These are phyloP conservation scores for Chloebia gouldiae DNA, from an alignment of 2,113 vertebrate species.

Conservation along the genomic window DNA sequence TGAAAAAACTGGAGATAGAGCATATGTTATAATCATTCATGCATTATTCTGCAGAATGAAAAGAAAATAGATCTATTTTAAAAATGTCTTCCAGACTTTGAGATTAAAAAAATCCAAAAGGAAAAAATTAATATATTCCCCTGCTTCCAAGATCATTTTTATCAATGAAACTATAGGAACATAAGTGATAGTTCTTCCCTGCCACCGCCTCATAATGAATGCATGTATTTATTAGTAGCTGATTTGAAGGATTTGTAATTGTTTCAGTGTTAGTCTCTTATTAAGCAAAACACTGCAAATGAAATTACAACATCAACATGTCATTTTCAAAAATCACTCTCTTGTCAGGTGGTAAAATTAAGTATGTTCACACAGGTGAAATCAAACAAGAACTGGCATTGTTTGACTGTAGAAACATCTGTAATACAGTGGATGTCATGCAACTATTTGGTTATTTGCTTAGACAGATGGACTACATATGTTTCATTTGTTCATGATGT, in stretches of 20 bases:
- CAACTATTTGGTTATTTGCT: background rate
- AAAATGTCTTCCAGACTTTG: constrained; percentile 75
- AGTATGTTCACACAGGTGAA: background rate
- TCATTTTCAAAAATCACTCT: background rate
- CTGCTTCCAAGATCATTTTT: constrained; percentile 72
- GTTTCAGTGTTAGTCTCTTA: background rate
- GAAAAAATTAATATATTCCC: constrained; percentile 69
- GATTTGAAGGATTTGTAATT: constrained; percentile 3
- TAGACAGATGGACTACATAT: background rate
- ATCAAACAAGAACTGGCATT: background rate
- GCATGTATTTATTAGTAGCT: constrained; percentile 40
- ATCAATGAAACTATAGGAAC: constrained; percentile 75
- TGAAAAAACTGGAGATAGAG: constrained; percentile 76
- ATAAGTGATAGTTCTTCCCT: constrained; percentile 45
- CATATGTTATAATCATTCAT: constrained; percentile 83
- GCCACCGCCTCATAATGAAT: background rate
- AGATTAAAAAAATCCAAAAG: constrained; percentile 56
- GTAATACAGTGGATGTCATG: background rate
- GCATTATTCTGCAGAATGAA: constrained; percentile 82
- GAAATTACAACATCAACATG: background rate
- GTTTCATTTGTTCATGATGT: background rate
- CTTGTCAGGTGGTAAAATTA: background rate
- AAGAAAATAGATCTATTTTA: constrained; percentile 84
- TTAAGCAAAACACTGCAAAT: constrained; percentile 21
- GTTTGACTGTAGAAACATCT: background rate